Evolutionary conservation across 2,797 vertebrate species (phyloP).

Genomic region (Hemitrygon akajei): DNA sequence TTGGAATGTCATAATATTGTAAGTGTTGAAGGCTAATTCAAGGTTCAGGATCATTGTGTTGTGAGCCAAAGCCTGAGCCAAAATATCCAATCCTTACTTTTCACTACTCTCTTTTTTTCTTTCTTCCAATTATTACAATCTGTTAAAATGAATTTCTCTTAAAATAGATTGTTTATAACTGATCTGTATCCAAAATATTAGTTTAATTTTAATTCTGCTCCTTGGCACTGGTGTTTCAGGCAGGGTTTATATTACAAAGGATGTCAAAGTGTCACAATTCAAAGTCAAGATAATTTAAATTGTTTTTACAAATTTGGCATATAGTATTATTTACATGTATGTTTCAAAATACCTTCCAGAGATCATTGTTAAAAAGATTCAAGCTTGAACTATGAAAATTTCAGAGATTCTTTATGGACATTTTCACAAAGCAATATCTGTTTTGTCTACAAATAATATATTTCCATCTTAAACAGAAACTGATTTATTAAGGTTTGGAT

Average conservation of each 20-base stretch:
- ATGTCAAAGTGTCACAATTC: not conserved
- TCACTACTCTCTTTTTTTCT: not conserved
- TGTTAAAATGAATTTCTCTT: not conserved
- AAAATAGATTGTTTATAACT: not conserved
- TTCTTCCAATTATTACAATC: not conserved
- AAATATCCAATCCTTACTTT: not conserved
- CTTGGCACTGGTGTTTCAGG: not conserved
- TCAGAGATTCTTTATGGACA: not conserved
- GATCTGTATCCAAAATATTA: not conserved
- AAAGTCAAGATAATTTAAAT: not conserved
- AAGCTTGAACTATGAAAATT: not conserved
- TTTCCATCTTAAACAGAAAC: not conserved
- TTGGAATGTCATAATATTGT: not conserved
- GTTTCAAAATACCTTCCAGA: not conserved
- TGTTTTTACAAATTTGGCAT: not conserved
- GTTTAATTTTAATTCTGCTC: not conserved
- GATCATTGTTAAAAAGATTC: not conserved
- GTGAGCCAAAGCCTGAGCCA: not conserved
- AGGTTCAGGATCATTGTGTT: not conserved
- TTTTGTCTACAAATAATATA: not conserved
- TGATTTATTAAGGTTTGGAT: not conserved
- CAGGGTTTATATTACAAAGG: not conserved
- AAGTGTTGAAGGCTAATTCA: not conserved
- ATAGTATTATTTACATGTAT: not conserved
- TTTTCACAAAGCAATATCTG: not conserved